Evolutionary conservation across 37 sponge, comb jelly and placozoan species (phyloP).

Genomic region (Crambe crambe): DNA sequence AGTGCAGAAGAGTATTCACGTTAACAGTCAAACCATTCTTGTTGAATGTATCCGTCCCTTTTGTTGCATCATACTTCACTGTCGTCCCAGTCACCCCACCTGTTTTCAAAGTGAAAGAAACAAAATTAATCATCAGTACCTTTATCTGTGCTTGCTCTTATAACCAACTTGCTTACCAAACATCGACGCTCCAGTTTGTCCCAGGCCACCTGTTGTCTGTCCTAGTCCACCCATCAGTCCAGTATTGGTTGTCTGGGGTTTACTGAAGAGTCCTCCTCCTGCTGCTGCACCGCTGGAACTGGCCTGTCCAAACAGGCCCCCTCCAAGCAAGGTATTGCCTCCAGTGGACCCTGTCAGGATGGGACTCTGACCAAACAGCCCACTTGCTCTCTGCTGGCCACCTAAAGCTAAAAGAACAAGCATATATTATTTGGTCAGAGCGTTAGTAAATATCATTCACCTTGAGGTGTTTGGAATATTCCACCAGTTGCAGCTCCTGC

Average conservation of each 20-base stretch:
- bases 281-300: neutral
- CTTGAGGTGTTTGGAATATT: conserved; percentile 38
- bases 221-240: neutral
- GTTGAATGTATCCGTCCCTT: conserved; percentile 65
- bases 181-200: neutral
- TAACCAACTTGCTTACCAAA: neutral
- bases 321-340: conserved; percentile 9
- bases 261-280: conserved; percentile 32
- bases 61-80: conserved; percentile 52
- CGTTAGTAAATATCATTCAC: neutral
- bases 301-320: conserved; percentile 41
- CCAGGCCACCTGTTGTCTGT: conserved; percentile 5
- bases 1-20: conserved; percentile 64
- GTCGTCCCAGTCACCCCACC: conserved; percentile 16
- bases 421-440: neutral
- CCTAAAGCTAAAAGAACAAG: neutral
- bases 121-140: neutral
- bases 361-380: conserved; percentile 41
- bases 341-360: neutral
- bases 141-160: neutral
- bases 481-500: conserved; percentile 14
- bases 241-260: conserved; percentile 14
- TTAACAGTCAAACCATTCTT: conserved; percentile 55
- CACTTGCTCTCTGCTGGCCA: conserved; percentile 37
- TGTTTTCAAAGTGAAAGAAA: neutral